phyloP scores from a whole-genome alignment of 2,888 invertebrate species.

The Conchocele bisecta region DNA sequence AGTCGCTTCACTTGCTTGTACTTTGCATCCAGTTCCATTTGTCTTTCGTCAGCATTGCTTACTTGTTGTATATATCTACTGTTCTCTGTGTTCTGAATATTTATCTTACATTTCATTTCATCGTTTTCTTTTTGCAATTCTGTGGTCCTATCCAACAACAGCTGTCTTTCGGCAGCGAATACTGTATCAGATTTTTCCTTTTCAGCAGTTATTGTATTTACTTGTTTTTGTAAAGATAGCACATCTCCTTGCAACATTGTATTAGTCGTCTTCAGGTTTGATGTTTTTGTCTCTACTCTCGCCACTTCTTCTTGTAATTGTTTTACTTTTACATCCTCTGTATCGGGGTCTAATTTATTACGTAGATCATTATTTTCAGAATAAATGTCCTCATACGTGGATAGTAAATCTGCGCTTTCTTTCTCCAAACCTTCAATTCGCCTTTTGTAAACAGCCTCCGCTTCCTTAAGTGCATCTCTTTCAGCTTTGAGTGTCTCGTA shows the following conservation, averaged over 20 bases:
- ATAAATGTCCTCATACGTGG: conserved; percentile 52
- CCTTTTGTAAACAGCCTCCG: conserved; percentile 42
- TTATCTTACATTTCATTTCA: conserved; percentile 29
- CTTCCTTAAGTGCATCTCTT: conserved; percentile 49
- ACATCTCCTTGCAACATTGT: conserved; percentile 34
- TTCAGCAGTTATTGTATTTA: conserved; percentile 21
- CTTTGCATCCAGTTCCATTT: conserved; percentile 38
- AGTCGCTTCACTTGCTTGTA: conserved; percentile 53
- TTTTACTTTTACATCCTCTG: conserved; percentile 40
- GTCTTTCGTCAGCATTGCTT: conserved; percentile 43
- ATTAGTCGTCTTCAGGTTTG: conserved; percentile 22
- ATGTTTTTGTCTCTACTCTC: conserved; percentile 41
- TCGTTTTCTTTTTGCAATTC: conserved; percentile 42
- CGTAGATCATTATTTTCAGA: conserved; percentile 47
- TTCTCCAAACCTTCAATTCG: conserved; percentile 38
- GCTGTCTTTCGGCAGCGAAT: conserved; percentile 44
- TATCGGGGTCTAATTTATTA: conserved; percentile 51
- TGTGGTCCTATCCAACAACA: conserved; percentile 39
- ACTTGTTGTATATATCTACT: conserved; percentile 43
- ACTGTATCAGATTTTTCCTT: conserved; percentile 48
- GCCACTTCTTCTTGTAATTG: conserved; percentile 48
- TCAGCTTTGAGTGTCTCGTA: conserved; percentile 52
- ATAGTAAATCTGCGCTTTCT: conserved; percentile 42
- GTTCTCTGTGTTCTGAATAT: conserved; percentile 30
- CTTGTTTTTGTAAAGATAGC: conserved; percentile 27